Evolutionary conservation across 2,113 vertebrate genomes (phyloP).

Genomic region (Nyctibius bracteatus): DNA sequence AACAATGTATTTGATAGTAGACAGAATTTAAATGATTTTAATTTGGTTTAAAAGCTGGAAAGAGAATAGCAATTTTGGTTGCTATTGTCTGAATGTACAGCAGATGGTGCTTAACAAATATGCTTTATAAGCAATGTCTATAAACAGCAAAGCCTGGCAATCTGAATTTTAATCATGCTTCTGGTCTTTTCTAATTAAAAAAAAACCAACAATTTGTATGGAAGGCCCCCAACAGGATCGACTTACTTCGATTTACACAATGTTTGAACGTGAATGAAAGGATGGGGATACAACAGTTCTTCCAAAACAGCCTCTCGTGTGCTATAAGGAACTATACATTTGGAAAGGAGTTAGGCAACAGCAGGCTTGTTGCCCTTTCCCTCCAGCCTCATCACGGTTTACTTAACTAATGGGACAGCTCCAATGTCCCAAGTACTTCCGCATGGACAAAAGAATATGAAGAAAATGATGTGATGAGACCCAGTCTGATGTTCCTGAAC

Average conservation of each 20-base stretch:
- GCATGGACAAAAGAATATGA: neutral
- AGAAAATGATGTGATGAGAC: neutral
- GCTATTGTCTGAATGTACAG: slow-evolving; percentile 46
- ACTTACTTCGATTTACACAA: neutral
- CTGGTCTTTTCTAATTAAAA: neutral
- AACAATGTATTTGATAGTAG: neutral
- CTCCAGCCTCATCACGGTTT: neutral
- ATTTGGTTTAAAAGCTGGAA: neutral
- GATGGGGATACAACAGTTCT: neutral
- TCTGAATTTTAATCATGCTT: neutral
- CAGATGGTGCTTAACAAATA: slow-evolving; percentile 59
- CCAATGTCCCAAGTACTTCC: neutral
- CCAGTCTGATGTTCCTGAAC: neutral
- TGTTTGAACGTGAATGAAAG: no score
- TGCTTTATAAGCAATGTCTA: neutral
- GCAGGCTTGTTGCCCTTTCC: neutral
- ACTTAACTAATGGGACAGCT: neutral
- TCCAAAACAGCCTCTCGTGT: neutral
- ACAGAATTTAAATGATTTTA: neutral
- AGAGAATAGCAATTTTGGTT: neutral
- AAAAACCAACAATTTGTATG: neutral
- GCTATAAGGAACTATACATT: neutral
- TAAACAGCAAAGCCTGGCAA: neutral
- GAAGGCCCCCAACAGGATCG: neutral
- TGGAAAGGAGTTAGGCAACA: neutral